phyloP scores from a whole-genome alignment of 2,113 vertebrate species.

The Petroica traversi region DNA sequence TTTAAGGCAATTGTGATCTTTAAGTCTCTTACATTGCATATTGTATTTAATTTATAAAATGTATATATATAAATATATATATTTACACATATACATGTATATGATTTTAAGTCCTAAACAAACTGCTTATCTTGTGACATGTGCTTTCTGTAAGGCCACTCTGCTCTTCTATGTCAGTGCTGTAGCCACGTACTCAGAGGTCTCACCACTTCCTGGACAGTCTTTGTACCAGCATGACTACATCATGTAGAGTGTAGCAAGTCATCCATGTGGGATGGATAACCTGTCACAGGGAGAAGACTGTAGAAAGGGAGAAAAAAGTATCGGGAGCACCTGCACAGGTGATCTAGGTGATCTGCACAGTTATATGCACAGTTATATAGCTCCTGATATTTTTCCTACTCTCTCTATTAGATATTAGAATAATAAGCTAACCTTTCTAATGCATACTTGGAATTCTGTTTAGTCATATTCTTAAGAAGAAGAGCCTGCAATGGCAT shows the following conservation, averaged over 20 bases:
- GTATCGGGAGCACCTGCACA: background rate
- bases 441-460: background rate
- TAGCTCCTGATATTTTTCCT: background rate
- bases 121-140: background rate
- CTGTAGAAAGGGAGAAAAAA: background rate
- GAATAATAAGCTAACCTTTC: background rate
- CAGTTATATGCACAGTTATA: too few relatives aligned
- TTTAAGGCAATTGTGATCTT: background rate
- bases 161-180: background rate
- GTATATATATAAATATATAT: background rate
- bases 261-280: rapidly evolving
- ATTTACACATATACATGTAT: background rate
- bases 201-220: background rate
- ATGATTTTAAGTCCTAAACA: background rate
- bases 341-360: background rate
- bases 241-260: rapidly evolving
- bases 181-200: background rate
- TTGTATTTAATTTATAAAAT: background rate
- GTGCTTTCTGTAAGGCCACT: background rate
- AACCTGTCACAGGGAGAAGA: background rate
- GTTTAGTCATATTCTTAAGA: background rate
- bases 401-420: background rate
- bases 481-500: background rate
- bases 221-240: background rate
- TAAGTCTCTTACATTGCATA: background rate